phyloP scores from a whole-genome alignment of 2,888 invertebrate genomes.

The Cephus runcator region DNA sequence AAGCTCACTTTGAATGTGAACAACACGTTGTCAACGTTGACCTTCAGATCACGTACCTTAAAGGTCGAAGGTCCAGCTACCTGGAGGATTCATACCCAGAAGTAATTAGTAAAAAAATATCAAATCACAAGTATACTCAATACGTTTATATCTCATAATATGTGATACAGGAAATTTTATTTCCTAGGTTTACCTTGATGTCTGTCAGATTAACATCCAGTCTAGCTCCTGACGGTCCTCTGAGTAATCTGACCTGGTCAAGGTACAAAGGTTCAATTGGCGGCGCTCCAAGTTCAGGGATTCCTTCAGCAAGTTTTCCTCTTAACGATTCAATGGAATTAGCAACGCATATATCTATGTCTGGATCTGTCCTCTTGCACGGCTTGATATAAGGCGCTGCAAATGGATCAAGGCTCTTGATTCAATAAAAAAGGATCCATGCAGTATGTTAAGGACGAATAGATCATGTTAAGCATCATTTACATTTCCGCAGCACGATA shows the following conservation, averaged over 20 bases:
- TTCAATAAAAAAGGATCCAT: not conserved
- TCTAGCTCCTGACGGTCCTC: constrained; percentile 70
- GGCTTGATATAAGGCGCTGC: constrained; percentile 75
- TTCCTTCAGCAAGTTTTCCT: constrained; percentile 72
- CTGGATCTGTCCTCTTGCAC: constrained; percentile 73
- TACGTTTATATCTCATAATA: not conserved
- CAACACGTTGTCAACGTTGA: constrained; percentile 71
- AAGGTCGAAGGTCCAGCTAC: constrained; percentile 57
- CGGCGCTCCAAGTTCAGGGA: constrained; percentile 76
- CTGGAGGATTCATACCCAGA: constrained; percentile 28
- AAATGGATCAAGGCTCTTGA: constrained; percentile 38
- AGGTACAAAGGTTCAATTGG: constrained; percentile 73
- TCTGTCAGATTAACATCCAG: constrained; percentile 61
- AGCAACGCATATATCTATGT: constrained; percentile 73
- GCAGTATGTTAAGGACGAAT: not conserved
- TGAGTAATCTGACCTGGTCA: constrained; percentile 72
- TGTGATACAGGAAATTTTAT: not conserved
- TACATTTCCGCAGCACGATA: not conserved
- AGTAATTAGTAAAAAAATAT: not conserved
- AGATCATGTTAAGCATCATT: not conserved
- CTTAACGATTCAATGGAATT: constrained; percentile 72
- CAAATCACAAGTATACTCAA: not conserved
- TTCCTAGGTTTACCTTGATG: constrained; percentile 41
- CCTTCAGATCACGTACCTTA: constrained; percentile 54
- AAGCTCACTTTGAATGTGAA: constrained; percentile 73